A percentile compares a stretch with the other conserved stretches of the same genome.
Evolutionary conservation across 2,888 invertebrate species (phyloP).

Genomic region (Euphydryas editha): DNA sequence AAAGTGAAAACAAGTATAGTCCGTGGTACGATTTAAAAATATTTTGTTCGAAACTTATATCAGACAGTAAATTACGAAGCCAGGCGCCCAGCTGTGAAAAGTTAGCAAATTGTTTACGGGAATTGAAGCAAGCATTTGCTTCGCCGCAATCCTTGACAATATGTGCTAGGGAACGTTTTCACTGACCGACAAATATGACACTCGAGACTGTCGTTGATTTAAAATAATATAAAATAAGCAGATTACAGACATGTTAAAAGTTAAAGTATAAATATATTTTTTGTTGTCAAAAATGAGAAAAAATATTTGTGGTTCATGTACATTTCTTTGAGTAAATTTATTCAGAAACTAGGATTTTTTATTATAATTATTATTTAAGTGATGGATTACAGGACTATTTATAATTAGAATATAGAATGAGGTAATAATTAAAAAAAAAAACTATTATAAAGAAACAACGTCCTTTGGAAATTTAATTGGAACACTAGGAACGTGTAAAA

Average conservation of each 20-base stretch:
- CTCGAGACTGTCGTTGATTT: constrained; percentile 4
- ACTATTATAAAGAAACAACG: background rate
- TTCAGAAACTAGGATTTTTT: too few relatives aligned
- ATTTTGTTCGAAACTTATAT: constrained; percentile 30
- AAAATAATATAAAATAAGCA: background rate
- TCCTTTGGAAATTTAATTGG: background rate
- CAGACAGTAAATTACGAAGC: constrained; percentile 29
- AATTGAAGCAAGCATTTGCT: constrained; percentile 39
- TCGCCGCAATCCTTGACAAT: constrained; percentile 41
- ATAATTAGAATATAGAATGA: too few relatives aligned
- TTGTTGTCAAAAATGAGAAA: too few relatives aligned
- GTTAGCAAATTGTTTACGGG: constrained; percentile 53
- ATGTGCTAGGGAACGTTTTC: constrained; percentile 16
- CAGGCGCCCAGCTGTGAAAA: constrained; percentile 50
- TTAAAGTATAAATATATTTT: too few relatives aligned
- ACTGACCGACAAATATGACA: constrained; percentile 5
- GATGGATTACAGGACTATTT: too few relatives aligned
- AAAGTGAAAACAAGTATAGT: constrained; percentile 6
- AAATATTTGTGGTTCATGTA: too few relatives aligned
- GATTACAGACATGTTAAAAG: too few relatives aligned
- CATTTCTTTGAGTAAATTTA: too few relatives aligned
- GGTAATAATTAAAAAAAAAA: too few relatives aligned
- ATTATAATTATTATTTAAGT: too few relatives aligned
- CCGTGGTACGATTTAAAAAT: constrained; percentile 15
- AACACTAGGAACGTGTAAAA: background rate